phyloP scores from a whole-genome alignment of 2,888 invertebrate genomes.

The Drosophila peninsularis region DNA sequence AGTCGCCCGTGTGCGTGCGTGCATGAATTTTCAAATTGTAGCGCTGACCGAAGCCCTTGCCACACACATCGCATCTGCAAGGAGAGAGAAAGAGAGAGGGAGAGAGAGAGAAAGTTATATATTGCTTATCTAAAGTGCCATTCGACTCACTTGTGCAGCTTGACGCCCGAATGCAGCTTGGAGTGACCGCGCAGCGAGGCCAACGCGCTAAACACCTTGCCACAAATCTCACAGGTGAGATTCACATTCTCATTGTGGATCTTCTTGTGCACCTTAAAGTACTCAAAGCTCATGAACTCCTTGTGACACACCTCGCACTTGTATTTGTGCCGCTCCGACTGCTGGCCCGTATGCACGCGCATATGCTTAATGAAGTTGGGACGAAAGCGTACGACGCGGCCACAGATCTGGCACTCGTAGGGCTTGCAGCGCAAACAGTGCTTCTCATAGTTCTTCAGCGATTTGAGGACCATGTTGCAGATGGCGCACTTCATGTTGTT shows the following conservation, averaged over 20 bases:
- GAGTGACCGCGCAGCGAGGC: slow-evolving; percentile 84
- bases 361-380: slow-evolving; percentile 85
- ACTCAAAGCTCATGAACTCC: slow-evolving; percentile 86
- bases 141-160: slow-evolving; percentile 84
- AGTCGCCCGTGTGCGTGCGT: slow-evolving; percentile 84
- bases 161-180: slow-evolving; percentile 84
- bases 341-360: slow-evolving; percentile 84
- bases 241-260: slow-evolving; percentile 86
- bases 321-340: slow-evolving; percentile 85
- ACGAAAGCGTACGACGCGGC: slow-evolving; percentile 84
- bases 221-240: slow-evolving; percentile 86
- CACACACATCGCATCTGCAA: slow-evolving; percentile 84
- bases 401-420: slow-evolving; percentile 84
- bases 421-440: slow-evolving; percentile 84
- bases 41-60: slow-evolving; percentile 84
- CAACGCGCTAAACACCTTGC: slow-evolving; percentile 85
- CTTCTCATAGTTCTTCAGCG: slow-evolving; percentile 84
- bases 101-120: background rate
- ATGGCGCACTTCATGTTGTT: slow-evolving; percentile 85
- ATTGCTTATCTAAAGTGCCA: no score
- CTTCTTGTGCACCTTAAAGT: slow-evolving; percentile 87
- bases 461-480: slow-evolving; percentile 84
- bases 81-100: background rate
- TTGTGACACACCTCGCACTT: slow-evolving; percentile 86
- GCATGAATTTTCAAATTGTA: slow-evolving; percentile 84